Evolutionary conservation across 2,888 invertebrate species (phyloP).

Genomic region (Teleogryllus oceanicus): DNA sequence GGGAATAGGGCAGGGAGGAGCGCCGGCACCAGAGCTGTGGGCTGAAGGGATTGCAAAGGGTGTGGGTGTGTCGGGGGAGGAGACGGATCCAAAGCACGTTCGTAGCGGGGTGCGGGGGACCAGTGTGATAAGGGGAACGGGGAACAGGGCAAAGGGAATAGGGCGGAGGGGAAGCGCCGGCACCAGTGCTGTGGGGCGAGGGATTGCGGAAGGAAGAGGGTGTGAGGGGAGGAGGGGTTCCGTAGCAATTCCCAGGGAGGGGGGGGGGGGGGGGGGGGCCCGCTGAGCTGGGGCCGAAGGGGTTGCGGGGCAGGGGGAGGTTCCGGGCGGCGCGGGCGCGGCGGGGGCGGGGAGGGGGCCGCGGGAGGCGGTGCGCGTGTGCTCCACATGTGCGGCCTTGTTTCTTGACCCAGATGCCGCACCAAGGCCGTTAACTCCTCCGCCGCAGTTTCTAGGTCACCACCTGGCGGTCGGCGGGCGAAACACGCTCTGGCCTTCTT

Average conservation of each 20-base stretch:
- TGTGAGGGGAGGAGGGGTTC: not conserved
- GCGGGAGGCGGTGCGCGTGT: not conserved
- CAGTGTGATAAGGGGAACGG: too few relatives aligned
- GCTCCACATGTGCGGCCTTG: constrained; percentile 18
- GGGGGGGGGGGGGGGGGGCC: not conserved
- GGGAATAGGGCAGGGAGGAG: too few relatives aligned
- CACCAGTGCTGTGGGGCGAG: too few relatives aligned
- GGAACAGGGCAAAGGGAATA: too few relatives aligned
- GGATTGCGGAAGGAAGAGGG: not conserved
- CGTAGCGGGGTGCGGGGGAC: too few relatives aligned
- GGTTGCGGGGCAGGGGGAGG: not conserved
- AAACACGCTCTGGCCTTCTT: not conserved
- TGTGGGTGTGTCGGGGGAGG: too few relatives aligned
- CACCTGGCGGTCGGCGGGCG: constrained; percentile 18
- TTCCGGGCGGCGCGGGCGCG: not conserved
- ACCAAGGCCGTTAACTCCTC: constrained; percentile 18
- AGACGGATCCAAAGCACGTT: too few relatives aligned
- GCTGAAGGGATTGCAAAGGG: too few relatives aligned
- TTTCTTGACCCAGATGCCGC: constrained; percentile 10
- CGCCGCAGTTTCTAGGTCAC: constrained; percentile 18
- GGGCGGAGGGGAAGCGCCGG: too few relatives aligned
- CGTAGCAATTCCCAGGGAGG: not conserved
- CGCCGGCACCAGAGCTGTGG: too few relatives aligned
- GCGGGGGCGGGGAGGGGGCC: not conserved
- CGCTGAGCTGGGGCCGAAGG: not conserved